Conservation (phyloP, 2,888 invertebrate species). For the Polydrusus cervinus region DNA sequence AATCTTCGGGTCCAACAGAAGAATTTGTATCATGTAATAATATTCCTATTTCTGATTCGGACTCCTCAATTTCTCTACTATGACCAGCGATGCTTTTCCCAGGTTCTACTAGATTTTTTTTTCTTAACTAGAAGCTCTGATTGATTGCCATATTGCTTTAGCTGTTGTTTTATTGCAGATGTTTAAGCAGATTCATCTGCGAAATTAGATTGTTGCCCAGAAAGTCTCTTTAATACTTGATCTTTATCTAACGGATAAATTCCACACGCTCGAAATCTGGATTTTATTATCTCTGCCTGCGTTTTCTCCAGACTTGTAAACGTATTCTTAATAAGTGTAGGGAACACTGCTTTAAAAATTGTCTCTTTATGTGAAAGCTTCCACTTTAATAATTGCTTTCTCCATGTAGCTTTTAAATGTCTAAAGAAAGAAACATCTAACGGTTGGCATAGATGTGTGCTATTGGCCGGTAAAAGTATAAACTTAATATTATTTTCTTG, state of each 20-base stretch:
- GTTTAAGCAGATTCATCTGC: constrained; percentile 1
- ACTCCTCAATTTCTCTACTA: background rate
- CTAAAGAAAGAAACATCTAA: background rate
- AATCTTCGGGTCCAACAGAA: constrained; percentile 1
- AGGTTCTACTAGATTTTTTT: background rate
- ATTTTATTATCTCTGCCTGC: too few relatives aligned
- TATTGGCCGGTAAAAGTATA: constrained; percentile 24
- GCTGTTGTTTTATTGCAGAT: background rate
- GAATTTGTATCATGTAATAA: background rate
- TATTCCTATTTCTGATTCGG: background rate
- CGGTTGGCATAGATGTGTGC: background rate
- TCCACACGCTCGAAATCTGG: too few relatives aligned
- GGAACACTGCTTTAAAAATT: background rate
- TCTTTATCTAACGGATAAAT: too few relatives aligned
- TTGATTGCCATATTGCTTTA: background rate
- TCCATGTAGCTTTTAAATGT: background rate
- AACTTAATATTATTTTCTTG: constrained; percentile 22
- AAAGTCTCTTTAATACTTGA: too few relatives aligned
- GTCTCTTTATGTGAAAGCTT: background rate
- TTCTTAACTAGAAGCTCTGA: too few relatives aligned
- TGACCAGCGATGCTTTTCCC: constrained; percentile 10
- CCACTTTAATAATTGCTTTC: too few relatives aligned
- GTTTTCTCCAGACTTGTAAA: too few relatives aligned
- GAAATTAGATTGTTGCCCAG: background rate
- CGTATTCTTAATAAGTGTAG: background rate